Conservation (phyloP, 1,140 invertebrate genomes). For the honey bee (Apis mellifera) region DNA sequence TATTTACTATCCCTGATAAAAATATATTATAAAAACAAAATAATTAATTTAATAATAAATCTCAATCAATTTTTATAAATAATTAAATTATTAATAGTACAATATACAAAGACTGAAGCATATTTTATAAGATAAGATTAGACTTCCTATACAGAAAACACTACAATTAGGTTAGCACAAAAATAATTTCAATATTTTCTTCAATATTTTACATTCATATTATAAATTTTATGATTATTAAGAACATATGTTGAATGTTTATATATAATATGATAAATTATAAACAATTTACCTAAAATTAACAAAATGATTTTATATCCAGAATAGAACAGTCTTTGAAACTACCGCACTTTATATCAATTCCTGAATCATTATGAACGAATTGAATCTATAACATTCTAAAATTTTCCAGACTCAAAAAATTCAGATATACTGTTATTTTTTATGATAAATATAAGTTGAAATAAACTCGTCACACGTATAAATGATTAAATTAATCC, state of each 20-base stretch:
- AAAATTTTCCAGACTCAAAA: slow-evolving; percentile 7
- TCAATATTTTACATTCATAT: not conserved
- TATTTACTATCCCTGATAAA: not conserved
- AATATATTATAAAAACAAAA: not conserved
- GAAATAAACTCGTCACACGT: not conserved
- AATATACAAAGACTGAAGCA: slow-evolving; percentile 10
- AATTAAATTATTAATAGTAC: not conserved
- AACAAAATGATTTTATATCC: not conserved
- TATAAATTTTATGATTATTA: not conserved
- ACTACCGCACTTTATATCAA: slow-evolving; percentile 37
- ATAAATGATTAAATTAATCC: not conserved
- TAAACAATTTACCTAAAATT: slow-evolving; percentile 30
- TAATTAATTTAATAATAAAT: not conserved
- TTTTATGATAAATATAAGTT: not conserved
- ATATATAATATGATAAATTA: not conserved
- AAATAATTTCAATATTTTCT: slow-evolving; percentile 16
- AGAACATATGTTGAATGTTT: too few relatives aligned
- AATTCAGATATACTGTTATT: not conserved
- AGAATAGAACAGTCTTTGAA: slow-evolving; percentile 14
- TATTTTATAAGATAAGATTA: slow-evolving; percentile 45
- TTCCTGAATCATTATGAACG: slow-evolving; percentile 27
- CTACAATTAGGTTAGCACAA: slow-evolving; percentile 31
- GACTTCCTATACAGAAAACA: slow-evolving; percentile 18
- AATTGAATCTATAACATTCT: slow-evolving; percentile 34
- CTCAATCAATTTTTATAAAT: too few relatives aligned